Percentiles rank a stretch among this genome's conserved stretches.
Evolutionary conservation across 2,797 vertebrate species (phyloP).

Genomic region (Tokudaia muenninki): DNA sequence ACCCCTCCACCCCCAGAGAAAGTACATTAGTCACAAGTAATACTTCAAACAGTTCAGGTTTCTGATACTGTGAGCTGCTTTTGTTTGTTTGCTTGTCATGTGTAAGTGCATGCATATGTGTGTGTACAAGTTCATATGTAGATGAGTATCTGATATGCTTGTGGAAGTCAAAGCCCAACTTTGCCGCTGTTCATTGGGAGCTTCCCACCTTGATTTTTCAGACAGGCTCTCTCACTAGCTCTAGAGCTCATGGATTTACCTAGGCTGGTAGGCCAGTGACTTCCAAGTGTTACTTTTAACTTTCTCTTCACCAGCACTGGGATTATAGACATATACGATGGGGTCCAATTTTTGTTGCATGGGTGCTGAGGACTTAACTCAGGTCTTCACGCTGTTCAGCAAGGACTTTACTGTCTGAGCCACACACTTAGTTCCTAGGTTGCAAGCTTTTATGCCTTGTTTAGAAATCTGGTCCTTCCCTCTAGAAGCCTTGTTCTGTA

Average conservation of each 20-base stretch:
- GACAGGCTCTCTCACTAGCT: not conserved
- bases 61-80: not conserved
- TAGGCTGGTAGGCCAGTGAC: not conserved
- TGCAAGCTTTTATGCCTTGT: not conserved
- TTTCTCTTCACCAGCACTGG: not conserved
- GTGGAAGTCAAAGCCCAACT: not conserved
- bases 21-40: not conserved
- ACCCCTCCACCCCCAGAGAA: not conserved
- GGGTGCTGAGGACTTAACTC: not conserved
- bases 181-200: not conserved
- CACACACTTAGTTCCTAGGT: not conserved
- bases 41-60: not conserved
- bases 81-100: not conserved
- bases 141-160: not conserved
- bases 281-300: no score
- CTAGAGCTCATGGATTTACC: not conserved
- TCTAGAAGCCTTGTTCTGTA: not conserved
- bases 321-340: not conserved
- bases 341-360: not conserved
- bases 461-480: not conserved
- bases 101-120: not conserved
- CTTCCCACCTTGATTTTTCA: not conserved
- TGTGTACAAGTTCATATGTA: not conserved
- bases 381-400: not conserved
- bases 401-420: not conserved